Evolutionary conservation across 2,797 vertebrate species (phyloP).

Genomic region (Chelonia mydas): DNA sequence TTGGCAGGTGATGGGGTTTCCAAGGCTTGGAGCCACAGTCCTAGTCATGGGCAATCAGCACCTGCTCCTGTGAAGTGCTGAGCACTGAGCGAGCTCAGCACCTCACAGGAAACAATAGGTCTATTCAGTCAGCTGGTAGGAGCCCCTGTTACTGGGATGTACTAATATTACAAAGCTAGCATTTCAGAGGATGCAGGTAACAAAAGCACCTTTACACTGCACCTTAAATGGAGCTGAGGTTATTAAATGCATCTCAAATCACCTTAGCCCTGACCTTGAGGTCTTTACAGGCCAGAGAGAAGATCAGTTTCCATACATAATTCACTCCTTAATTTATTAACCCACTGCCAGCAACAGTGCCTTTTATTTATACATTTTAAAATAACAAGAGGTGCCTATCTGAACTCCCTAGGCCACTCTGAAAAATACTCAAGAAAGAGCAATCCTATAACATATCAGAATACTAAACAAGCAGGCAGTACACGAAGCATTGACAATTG

Average conservation of each 20-base stretch:
- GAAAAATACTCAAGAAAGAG: background rate
- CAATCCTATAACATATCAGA: background rate
- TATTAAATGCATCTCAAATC: background rate
- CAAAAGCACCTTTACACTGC: background rate
- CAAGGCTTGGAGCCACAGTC: background rate
- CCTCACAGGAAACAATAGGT: background rate
- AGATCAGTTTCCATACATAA: background rate
- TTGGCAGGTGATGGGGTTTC: background rate
- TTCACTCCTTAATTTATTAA: background rate
- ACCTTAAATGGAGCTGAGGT: background rate
- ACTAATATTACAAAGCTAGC: background rate
- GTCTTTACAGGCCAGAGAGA: background rate
- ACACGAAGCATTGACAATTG: background rate
- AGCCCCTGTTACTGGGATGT: background rate
- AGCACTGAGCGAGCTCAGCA: background rate
- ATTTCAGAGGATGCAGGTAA: background rate
- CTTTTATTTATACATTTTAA: background rate
- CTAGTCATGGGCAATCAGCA: background rate
- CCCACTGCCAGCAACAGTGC: background rate
- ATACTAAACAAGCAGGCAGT: background rate
- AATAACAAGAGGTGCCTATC: background rate
- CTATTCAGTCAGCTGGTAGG: background rate
- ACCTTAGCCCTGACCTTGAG: background rate
- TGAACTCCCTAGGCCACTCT: background rate
- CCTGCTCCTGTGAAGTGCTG: background rate